Evolutionary conservation across 1,140 invertebrate genomes (phyloP), one percentile per base, ranked within the genome.

Genomic region (Scaptomyza pallida): DNA sequence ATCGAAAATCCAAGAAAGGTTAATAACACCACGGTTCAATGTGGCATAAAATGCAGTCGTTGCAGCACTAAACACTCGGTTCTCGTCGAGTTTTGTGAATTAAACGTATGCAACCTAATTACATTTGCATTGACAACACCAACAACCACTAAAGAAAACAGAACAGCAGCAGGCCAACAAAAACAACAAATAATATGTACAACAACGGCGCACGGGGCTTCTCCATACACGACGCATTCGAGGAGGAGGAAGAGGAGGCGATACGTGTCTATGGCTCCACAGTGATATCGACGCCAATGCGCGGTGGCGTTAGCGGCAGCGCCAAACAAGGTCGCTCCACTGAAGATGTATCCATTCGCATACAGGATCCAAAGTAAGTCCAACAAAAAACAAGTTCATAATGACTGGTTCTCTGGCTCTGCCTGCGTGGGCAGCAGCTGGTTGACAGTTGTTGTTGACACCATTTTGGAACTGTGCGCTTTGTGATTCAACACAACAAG

Each of bases 171-270:
- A 74, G 43, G 56, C 56, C 51, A 50, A 37, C 23, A 33, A 37
- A n/a, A 41, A 48, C 40, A 33, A 41, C 23, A 61, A 79, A 74
- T 30, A 68, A 41, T 54, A 85, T 86, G 81, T 86, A 88, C 72
- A 90, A 85, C 75, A 90, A 83, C 73, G 77, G 79, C 52, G 71
- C 89, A 30, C 47, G 72, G 63, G 86, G 88, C 81, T 96, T 96
- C 92, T 95, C 95, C 44, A 96, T 96, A 74, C 95, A 96, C 90
- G 95, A 96, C 91, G 95, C 95, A 9, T 96, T 96, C 89, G 95
- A 96, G 90, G 95, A 96, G 89, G 95, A 96, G 79, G 95, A 94
- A 54, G 95, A 96, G 89, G 95, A 96, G 91, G 94, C 94, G 48
- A 95, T 96, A 71, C 94, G 95, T 86, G 94, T 95, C 6, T 96